A percentile compares a stretch with the other conserved stretches of the same genome.
These are phyloP conservation scores for Ceryle rudis DNA, from an alignment of 2,797 vertebrate species.

Conservation along the genomic window DNA sequence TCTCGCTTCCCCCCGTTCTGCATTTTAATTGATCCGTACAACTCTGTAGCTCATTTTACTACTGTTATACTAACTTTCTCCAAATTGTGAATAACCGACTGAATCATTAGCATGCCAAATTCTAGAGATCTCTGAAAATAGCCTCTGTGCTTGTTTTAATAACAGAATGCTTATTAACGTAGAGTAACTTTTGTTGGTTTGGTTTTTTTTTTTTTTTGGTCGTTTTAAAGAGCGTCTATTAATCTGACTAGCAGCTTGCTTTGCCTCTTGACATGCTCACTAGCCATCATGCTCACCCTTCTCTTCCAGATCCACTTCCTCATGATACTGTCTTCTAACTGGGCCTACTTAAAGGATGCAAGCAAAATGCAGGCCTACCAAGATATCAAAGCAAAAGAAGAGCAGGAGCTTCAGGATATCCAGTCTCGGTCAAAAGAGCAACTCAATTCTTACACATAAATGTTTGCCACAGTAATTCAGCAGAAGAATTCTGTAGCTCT, in stretches of 20 bases:
- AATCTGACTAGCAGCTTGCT: slow-evolving; percentile 92
- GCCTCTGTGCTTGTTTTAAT: slow-evolving; percentile 65
- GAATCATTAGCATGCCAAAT: slow-evolving; percentile 72
- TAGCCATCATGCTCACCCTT: slow-evolving; percentile 97
- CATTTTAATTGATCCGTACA: slow-evolving; percentile 50
- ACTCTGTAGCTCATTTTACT: slow-evolving; percentile 55
- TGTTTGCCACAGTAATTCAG: slow-evolving; percentile 81
- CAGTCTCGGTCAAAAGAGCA: slow-evolving; percentile 99
- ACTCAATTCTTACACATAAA: slow-evolving; percentile 99
- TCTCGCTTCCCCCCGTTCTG: slow-evolving; percentile 28
- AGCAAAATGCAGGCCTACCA: slow-evolving; percentile 99
- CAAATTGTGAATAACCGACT: slow-evolving; percentile 67
- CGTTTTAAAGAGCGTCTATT: slow-evolving; percentile 71
- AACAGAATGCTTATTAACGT: slow-evolving; percentile 72
- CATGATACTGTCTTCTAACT: slow-evolving; percentile 99
- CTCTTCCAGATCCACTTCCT: slow-evolving; percentile 99
- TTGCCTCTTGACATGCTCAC: slow-evolving; percentile 96
- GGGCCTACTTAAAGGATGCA: slow-evolving; percentile 99
- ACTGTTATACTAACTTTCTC: slow-evolving; percentile 76
- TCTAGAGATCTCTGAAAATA: slow-evolving; percentile 48
- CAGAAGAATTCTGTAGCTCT: slow-evolving; percentile 84
- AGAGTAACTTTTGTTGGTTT: slow-evolving; percentile 67
- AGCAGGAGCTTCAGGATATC: slow-evolving; percentile 99
- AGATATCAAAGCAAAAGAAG: slow-evolving; percentile 99
- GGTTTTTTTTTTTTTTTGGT: background rate